A percentile compares a stretch with the other conserved stretches of the same genome.
phyloP scores from a whole-genome alignment of 2,888 invertebrate species.

The Drosophila limbata region DNA sequence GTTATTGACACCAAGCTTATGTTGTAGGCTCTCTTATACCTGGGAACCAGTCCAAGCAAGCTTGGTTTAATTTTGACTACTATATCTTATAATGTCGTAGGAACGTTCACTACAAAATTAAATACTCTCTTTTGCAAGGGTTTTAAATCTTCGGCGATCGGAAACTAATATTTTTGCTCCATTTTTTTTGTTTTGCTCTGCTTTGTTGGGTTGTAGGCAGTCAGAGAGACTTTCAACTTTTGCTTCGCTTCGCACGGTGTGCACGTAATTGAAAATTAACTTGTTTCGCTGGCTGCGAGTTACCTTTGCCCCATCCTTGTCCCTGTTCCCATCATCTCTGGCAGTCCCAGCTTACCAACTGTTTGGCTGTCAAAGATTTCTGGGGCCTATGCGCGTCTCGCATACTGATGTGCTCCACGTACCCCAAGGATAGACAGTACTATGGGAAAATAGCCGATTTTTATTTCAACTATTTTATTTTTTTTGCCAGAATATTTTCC shows the following conservation, averaged over 20 bases:
- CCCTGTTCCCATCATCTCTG: neutral
- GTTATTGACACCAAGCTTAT: neutral
- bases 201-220: slow-evolving; percentile 25
- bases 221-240: slow-evolving; percentile 32
- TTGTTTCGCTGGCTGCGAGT: slow-evolving; percentile 60
- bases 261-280: slow-evolving; percentile 81
- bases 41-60: too few relatives aligned
- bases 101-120: neutral
- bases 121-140: neutral
- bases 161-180: neutral
- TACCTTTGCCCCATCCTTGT: slow-evolving; percentile 15
- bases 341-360: slow-evolving; percentile 12
- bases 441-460: too few relatives aligned
- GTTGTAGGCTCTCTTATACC: neutral
- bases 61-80: too few relatives aligned
- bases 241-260: slow-evolving; percentile 54
- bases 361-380: slow-evolving; percentile 52
- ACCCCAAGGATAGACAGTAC: neutral
- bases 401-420: slow-evolving; percentile 54
- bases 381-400: slow-evolving; percentile 42
- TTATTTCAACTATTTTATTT: too few relatives aligned
- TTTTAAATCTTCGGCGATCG: neutral
- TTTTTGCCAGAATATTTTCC: too few relatives aligned
- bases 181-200: neutral
- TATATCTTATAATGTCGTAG: neutral